Conservation (phyloP, 1,140 invertebrate species). For the Cydia strobilella region DNA sequence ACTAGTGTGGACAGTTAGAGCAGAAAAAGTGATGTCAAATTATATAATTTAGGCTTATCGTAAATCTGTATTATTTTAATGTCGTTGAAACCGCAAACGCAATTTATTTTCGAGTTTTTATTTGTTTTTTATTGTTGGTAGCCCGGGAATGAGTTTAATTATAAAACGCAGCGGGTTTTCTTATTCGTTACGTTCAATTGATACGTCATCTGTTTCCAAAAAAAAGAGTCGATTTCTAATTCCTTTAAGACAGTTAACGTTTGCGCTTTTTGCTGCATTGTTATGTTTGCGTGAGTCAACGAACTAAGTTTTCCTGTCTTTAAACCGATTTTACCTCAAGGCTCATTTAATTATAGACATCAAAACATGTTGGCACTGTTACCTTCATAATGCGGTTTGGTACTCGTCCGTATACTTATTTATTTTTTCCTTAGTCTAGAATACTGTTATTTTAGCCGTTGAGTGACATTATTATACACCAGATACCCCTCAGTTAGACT, state of each 20-base stretch:
- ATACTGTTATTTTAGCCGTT: slow-evolving; percentile 4
- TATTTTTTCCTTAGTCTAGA: slow-evolving; percentile 5
- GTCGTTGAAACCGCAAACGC: slow-evolving; percentile 22
- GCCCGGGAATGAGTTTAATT: slow-evolving; percentile 19
- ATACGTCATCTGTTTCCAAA: slow-evolving; percentile 27
- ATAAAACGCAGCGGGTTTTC: slow-evolving; percentile 31
- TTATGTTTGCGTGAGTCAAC: background rate
- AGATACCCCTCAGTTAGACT: background rate
- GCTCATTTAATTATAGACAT: slow-evolving; percentile 17
- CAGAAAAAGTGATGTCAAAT: background rate
- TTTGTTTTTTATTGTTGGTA: background rate
- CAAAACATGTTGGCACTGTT: slow-evolving; percentile 14
- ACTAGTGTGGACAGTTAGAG: background rate
- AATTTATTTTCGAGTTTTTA: slow-evolving; percentile 23
- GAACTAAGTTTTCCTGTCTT: slow-evolving; percentile 26
- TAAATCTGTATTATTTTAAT: slow-evolving; percentile 27
- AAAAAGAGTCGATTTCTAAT: slow-evolving; percentile 28
- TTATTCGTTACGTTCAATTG: slow-evolving; percentile 27
- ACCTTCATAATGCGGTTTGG: slow-evolving; percentile 11
- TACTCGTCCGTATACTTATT: background rate
- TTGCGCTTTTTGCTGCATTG: background rate
- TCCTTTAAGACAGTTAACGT: slow-evolving; percentile 20
- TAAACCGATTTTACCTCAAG: slow-evolving; percentile 10
- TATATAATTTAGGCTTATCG: slow-evolving; percentile 29
- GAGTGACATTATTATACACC: background rate